Evolutionary conservation across 2,888 invertebrate genomes (phyloP).

Genomic region (Carterocephalus palaemon): DNA sequence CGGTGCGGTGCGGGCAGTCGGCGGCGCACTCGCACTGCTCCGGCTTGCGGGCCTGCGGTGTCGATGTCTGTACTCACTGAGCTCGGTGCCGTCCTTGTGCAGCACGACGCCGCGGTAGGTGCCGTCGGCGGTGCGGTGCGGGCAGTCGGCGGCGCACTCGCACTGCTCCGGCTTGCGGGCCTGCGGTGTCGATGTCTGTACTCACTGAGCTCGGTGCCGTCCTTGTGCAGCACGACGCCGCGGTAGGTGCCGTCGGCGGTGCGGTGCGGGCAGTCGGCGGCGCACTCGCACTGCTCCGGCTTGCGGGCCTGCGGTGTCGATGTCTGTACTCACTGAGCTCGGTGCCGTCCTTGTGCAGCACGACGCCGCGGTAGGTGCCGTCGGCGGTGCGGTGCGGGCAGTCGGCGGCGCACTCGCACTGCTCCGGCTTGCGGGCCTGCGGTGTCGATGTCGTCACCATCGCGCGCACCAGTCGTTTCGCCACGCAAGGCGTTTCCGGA

Average conservation of each 20-base stretch:
- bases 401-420: constrained; percentile 33
- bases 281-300: too few relatives aligned
- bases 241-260: constrained; percentile 71
- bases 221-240: constrained; percentile 60
- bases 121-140: too few relatives aligned
- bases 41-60: too few relatives aligned
- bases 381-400: constrained; percentile 46
- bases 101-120: too few relatives aligned
- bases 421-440: constrained; percentile 38
- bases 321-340: constrained; percentile 63
- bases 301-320: too few relatives aligned
- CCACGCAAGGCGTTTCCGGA: constrained; percentile 52
- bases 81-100: too few relatives aligned
- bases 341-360: constrained; percentile 66
- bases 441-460: constrained; percentile 67
- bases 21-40: too few relatives aligned
- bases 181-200: too few relatives aligned
- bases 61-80: too few relatives aligned
- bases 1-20: too few relatives aligned
- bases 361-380: constrained; percentile 66
- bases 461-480: constrained; percentile 45
- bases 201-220: constrained; percentile 70
- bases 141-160: too few relatives aligned
- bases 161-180: too few relatives aligned
- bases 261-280: constrained; percentile 39